Percentiles rank a stretch among this genome's conserved stretches.
These are phyloP conservation scores for Labroides dimidiatus DNA, from an alignment of 2,797 vertebrate genomes.

Conservation along the genomic window DNA sequence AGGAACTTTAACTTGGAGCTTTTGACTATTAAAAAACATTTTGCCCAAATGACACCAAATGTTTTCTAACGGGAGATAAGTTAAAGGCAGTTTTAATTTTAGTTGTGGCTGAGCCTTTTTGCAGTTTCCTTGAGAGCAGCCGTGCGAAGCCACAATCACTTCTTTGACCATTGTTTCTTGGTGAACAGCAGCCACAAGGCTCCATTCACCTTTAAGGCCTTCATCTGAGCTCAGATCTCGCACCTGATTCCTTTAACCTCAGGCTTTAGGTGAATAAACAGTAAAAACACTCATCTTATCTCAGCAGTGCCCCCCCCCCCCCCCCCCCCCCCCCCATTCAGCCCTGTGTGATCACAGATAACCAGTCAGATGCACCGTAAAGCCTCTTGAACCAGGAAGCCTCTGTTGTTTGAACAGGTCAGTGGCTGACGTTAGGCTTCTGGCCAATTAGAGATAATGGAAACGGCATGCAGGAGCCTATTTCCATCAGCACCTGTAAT, in stretches of 20 bases:
- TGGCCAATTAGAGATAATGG: conserved; percentile 78
- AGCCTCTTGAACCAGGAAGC: conserved; percentile 51
- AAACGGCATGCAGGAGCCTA: conserved; percentile 60
- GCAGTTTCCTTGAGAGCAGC: background rate
- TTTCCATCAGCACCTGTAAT: conserved; percentile 77
- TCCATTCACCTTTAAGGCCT: background rate
- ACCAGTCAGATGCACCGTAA: conserved; percentile 33
- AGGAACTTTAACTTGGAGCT: too few relatives aligned
- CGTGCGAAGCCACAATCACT: background rate
- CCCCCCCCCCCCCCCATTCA: conserved; percentile 23
- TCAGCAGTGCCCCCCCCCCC: conserved; percentile 21
- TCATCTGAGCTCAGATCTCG: conserved; percentile 20
- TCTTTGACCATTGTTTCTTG: conserved; percentile 15
- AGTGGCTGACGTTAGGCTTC: conserved; percentile 60
- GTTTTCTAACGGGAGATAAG: too few relatives aligned
- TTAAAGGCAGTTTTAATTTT: too few relatives aligned
- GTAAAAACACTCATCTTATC: conserved; percentile 30
- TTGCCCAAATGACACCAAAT: too few relatives aligned
- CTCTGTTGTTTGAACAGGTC: conserved; percentile 69
- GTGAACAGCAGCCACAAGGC: conserved; percentile 8
- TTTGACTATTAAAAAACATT: too few relatives aligned
- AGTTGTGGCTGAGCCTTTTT: background rate
- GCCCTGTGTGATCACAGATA: conserved; percentile 51
- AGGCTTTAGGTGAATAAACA: conserved; percentile 24
- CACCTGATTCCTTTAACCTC: conserved; percentile 32